Percentiles rank a stretch among this genome's conserved stretches.
These are phyloP conservation scores for Pandemis cinnamomeana DNA, from an alignment of 2,888 invertebrate genomes.

Conservation along the genomic window DNA sequence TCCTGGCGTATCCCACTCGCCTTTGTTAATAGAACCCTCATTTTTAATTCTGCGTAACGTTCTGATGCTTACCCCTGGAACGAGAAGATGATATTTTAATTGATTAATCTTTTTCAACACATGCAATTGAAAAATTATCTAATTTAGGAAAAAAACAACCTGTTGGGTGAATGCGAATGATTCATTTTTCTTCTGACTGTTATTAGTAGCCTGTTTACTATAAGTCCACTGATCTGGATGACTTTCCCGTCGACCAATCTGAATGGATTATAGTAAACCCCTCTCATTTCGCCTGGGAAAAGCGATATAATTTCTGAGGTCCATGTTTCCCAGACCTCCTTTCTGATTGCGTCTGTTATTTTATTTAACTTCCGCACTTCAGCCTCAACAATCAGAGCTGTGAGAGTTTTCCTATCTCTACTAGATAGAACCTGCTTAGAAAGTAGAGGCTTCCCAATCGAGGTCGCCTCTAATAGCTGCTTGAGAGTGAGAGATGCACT, in stretches of 20 bases:
- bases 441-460: conserved; percentile 4
- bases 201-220: conserved; percentile 3
- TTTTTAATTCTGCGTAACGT: no score
- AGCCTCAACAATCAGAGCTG: conserved; percentile 8
- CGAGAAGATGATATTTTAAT: no score
- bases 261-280: conserved; percentile 14
- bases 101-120: no score
- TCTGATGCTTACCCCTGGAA: no score
- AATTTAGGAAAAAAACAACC: no score
- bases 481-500: background rate
- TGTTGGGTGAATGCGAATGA: no score
- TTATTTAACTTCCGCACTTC: conserved; percentile 8
- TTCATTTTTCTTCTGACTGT: background rate
- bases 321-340: conserved; percentile 11
- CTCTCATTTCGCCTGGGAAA: conserved; percentile 6
- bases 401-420: conserved; percentile 2
- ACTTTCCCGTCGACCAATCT: conserved; percentile 2
- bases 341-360: conserved; percentile 11
- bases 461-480: background rate
- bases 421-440: background rate
- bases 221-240: conserved; percentile 17
- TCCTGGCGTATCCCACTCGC: no score
- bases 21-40: no score
- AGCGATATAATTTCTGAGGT: background rate
- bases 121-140: no score